Evolutionary conservation across 2,113 vertebrate species (phyloP).

Genomic region (Heterotilapia buettikoferi): DNA sequence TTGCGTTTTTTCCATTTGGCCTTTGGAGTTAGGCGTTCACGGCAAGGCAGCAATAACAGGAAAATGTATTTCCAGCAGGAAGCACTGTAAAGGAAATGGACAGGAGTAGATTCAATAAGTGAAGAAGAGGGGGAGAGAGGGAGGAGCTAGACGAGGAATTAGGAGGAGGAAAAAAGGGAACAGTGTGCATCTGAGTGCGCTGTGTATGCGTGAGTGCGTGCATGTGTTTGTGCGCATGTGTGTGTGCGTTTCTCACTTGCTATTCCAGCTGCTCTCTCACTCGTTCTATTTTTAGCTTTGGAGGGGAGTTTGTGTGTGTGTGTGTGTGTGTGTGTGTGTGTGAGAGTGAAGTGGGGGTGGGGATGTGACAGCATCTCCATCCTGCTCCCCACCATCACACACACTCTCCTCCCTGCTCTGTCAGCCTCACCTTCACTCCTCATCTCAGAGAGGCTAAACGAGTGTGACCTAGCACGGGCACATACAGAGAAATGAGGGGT

Average conservation of each 20-base stretch:
- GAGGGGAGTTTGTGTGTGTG: slow-evolving; percentile 5
- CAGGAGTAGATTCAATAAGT: slow-evolving; percentile 47
- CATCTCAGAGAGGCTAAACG: slow-evolving; percentile 36
- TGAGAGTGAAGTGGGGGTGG: slow-evolving; percentile 49
- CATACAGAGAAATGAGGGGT: slow-evolving; percentile 31
- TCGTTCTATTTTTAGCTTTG: slow-evolving; percentile 74
- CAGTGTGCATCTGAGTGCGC: slow-evolving; percentile 33
- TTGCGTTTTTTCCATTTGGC: background rate
- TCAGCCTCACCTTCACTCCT: slow-evolving; percentile 69
- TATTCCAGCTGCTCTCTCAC: slow-evolving; percentile 72
- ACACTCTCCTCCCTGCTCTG: slow-evolving; percentile 19
- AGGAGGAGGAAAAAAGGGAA: background rate
- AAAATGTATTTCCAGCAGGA: slow-evolving; percentile 5
- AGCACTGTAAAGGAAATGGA: slow-evolving; percentile 34
- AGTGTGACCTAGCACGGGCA: slow-evolving; percentile 47
- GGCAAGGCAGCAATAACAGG: background rate
- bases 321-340: background rate
- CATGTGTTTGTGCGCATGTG: background rate
- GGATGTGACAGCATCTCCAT: slow-evolving; percentile 61
- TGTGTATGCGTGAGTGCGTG: background rate
- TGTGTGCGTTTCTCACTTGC: slow-evolving; percentile 56
- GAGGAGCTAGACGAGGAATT: slow-evolving; percentile 31
- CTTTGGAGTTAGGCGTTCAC: slow-evolving; percentile 5
- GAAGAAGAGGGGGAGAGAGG: slow-evolving; percentile 11
- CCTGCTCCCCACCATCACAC: slow-evolving; percentile 10